Evolutionary conservation across 2,888 invertebrate species (phyloP).

Genomic region (Caradrina clavipalpis): DNA sequence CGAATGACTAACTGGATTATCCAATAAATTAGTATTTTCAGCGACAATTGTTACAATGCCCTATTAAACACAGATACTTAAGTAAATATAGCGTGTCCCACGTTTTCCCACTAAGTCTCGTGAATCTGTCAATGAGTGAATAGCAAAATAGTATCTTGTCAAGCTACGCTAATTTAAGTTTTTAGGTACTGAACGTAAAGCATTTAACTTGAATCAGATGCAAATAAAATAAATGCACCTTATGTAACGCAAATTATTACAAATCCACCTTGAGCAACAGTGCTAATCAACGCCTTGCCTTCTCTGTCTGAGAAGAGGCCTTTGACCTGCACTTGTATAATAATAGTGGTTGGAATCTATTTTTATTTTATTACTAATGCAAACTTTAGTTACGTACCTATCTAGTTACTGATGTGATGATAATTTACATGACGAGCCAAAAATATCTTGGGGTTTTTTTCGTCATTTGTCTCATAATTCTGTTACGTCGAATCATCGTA

Average conservation of each 20-base stretch:
- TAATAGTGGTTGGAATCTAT: too few species aligned
- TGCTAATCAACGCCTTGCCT: too few species aligned
- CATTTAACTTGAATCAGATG: too few species aligned
- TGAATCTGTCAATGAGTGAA: constrained; percentile 15
- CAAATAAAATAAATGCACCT: too few species aligned
- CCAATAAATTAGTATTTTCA: constrained; percentile 23
- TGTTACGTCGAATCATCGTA: background rate
- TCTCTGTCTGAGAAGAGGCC: too few species aligned
- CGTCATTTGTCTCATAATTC: too few species aligned
- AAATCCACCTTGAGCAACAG: too few species aligned
- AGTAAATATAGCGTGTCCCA: constrained; percentile 23
- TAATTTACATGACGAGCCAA: constrained; percentile 2
- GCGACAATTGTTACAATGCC: constrained; percentile 8
- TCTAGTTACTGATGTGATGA: background rate
- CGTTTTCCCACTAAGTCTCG: constrained; percentile 21
- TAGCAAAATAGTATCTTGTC: background rate
- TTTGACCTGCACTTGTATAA: too few species aligned
- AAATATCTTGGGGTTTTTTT: background rate
- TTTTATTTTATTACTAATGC: background rate
- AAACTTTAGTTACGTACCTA: background rate
- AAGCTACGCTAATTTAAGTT: background rate
- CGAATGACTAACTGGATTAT: constrained; percentile 23
- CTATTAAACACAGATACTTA: constrained; percentile 9
- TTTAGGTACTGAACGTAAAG: background rate
- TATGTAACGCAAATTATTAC: too few species aligned